Evolutionary conservation across 2,888 invertebrate genomes (phyloP).

Genomic region (Eupithecia pulchellata): DNA sequence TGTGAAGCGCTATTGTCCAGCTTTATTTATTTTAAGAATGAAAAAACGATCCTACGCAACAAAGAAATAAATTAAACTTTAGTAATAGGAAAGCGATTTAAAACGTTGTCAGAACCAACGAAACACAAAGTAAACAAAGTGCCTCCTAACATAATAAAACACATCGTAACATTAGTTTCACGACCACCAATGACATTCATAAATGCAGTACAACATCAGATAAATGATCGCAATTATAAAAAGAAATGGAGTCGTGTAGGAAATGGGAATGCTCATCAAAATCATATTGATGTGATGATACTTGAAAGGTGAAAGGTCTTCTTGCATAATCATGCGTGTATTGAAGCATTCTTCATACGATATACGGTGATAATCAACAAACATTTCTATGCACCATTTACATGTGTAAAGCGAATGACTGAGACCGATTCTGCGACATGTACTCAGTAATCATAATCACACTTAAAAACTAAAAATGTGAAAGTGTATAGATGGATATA

Average conservation of each 20-base stretch:
- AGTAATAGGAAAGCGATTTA: neutral
- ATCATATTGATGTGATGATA: slow-evolving; percentile 43
- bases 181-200: slow-evolving; percentile 33
- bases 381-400: slow-evolving; percentile 4
- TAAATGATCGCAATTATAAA: slow-evolving; percentile 54
- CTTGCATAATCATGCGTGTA: slow-evolving; percentile 29
- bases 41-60: neutral
- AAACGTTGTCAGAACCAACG: neutral
- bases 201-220: slow-evolving; percentile 50
- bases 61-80: neutral
- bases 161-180: neutral
- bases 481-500: neutral
- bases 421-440: neutral
- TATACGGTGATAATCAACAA: neutral
- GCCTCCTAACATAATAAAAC: slow-evolving; percentile 4
- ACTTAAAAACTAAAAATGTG: neutral
- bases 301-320: slow-evolving; percentile 69
- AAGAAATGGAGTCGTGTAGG: slow-evolving; percentile 61
- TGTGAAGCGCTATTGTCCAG: no score
- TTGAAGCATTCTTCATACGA: slow-evolving; percentile 5
- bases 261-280: slow-evolving; percentile 46
- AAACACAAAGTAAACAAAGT: neutral
- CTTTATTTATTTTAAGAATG: no score
- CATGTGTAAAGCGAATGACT: neutral
- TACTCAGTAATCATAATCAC: neutral